These are phyloP conservation scores for Galerucella pusilla DNA, from an alignment of 2,888 invertebrate species.

Conservation along the genomic window DNA sequence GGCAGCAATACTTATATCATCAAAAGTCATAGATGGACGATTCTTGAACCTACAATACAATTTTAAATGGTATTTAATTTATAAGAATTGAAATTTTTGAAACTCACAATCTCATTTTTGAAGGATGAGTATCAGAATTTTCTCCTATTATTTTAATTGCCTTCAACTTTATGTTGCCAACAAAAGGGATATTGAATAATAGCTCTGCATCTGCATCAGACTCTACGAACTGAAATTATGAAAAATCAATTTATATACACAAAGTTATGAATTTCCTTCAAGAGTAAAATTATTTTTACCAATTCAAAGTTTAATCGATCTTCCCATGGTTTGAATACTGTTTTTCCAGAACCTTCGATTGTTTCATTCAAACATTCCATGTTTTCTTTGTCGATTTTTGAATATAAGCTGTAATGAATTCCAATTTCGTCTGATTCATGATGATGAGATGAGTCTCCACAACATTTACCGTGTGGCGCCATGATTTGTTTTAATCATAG, in stretches of 20 bases:
- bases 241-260: constrained; percentile 20
- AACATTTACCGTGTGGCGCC: constrained; percentile 70
- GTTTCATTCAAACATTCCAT: constrained; percentile 92
- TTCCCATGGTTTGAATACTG: constrained; percentile 93
- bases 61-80: neutral
- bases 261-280: neutral
- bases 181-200: constrained; percentile 96
- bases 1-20: constrained; percentile 78
- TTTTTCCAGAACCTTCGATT: constrained; percentile 86
- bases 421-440: constrained; percentile 77
- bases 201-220: constrained; percentile 97
- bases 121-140: constrained; percentile 86
- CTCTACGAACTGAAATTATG: constrained; percentile 83
- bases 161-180: constrained; percentile 94
- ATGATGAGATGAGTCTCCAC: constrained; percentile 73
- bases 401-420: constrained; percentile 84
- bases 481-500: constrained; percentile 55
- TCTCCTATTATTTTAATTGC: constrained; percentile 94
- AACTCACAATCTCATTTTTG: constrained; percentile 86
- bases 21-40: constrained; percentile 93
- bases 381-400: constrained; percentile 89
- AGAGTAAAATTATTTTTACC: constrained; percentile 66
- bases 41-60: constrained; percentile 83
- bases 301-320: constrained; percentile 79
- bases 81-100: neutral